A percentile compares a stretch with the other conserved stretches of the same genome.
Conservation (phyloP, 2,888 invertebrate species). For the Scaeva pyrastri region DNA sequence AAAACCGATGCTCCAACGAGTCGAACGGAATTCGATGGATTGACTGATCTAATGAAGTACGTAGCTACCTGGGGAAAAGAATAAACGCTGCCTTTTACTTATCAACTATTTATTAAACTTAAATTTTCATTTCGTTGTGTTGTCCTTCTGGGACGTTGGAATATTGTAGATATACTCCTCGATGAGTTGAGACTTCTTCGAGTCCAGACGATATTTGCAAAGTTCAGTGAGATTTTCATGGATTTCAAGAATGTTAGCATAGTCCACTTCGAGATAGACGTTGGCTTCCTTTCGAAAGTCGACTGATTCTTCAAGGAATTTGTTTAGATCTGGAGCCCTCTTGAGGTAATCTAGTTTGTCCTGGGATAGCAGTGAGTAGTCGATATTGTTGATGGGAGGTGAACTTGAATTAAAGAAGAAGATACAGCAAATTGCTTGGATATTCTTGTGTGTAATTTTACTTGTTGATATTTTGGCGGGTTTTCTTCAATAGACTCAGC, state of each 20-base stretch:
- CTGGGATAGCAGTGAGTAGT: slow-evolving; percentile 73
- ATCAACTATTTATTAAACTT: slow-evolving; percentile 12
- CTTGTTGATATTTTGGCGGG: slow-evolving; percentile 58
- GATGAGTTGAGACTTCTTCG: slow-evolving; percentile 56
- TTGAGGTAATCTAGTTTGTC: slow-evolving; percentile 79
- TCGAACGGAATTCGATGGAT: slow-evolving; percentile 93
- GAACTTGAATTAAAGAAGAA: slow-evolving; percentile 9
- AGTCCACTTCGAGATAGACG: slow-evolving; percentile 77
- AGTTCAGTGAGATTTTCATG: slow-evolving; percentile 76
- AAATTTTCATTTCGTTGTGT: slow-evolving; percentile 39
- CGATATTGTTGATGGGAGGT: slow-evolving; percentile 40
- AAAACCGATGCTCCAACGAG: slow-evolving; percentile 91
- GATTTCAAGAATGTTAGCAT: slow-evolving; percentile 76
- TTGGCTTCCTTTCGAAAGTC: slow-evolving; percentile 78
- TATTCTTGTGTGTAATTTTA: not conserved
- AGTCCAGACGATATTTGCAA: slow-evolving; percentile 67
- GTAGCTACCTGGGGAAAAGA: slow-evolving; percentile 85
- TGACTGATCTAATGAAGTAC: slow-evolving; percentile 94
- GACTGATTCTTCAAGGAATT: slow-evolving; percentile 78
- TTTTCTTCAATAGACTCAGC: slow-evolving; percentile 71
- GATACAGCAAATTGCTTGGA: not conserved
- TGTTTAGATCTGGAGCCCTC: slow-evolving; percentile 77
- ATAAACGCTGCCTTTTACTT: slow-evolving; percentile 57
- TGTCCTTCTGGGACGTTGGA: not conserved
- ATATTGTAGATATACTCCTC: slow-evolving; percentile 61